phyloP scores from a whole-genome alignment of 1,140 invertebrate genomes.

The Copidosoma floridanum region DNA sequence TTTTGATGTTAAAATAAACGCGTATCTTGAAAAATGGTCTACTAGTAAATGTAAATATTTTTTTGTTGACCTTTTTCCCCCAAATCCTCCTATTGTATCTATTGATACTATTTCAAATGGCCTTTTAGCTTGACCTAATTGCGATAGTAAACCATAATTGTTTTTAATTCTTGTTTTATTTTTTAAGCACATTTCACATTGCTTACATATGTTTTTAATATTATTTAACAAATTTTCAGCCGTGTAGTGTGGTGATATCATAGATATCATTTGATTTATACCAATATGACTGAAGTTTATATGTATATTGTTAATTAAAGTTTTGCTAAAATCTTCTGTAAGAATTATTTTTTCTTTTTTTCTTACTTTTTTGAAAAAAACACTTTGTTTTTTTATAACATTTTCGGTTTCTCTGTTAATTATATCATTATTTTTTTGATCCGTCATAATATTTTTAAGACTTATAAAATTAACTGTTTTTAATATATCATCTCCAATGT shows the following conservation, averaged over 20 bases:
- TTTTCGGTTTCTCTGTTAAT: not conserved
- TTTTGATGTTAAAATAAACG: conserved; percentile 9
- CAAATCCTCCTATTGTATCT: conserved; percentile 29
- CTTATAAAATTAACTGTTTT: conserved; percentile 29
- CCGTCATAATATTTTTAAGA: conserved; percentile 23
- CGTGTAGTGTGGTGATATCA: conserved; percentile 17
- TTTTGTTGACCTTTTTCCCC: too few species aligned
- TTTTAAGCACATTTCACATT: conserved; percentile 20
- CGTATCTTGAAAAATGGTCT: too few species aligned
- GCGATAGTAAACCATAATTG: conserved; percentile 26
- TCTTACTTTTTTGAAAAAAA: conserved; percentile 1
- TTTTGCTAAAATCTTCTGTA: not conserved
- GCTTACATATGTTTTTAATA: conserved; percentile 5
- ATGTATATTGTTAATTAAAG: conserved; percentile 8
- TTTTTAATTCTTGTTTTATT: conserved; percentile 23
- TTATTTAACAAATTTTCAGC: conserved; percentile 13
- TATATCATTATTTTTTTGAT: conserved; percentile 17
- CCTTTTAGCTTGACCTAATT: conserved; percentile 22
- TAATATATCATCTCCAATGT: conserved; percentile 12
- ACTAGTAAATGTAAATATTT: too few species aligned
- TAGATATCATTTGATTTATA: conserved; percentile 11
- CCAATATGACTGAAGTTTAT: conserved; percentile 8
- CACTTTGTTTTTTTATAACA: not conserved
- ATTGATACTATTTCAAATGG: too few species aligned
- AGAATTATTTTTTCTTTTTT: conserved; percentile 20